These are phyloP conservation scores for Heliornis fulica DNA, from an alignment of 2,113 vertebrate genomes.

Conservation along the genomic window DNA sequence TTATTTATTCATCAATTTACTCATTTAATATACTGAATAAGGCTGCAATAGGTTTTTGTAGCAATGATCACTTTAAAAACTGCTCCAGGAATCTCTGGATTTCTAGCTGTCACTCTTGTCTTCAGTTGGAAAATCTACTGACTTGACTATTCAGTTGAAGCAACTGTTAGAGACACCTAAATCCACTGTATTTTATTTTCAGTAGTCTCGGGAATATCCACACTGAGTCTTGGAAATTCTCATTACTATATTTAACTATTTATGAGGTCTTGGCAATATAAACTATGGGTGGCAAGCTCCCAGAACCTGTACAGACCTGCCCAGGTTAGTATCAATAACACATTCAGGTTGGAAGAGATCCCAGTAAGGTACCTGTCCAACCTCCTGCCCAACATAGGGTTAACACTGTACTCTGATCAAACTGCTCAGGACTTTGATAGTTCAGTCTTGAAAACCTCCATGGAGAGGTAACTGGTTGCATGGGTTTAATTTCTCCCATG, in stretches of 20 bases:
- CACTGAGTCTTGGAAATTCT: not conserved
- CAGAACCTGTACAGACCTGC: not conserved
- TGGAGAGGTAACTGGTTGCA: not conserved
- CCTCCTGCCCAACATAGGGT: not conserved
- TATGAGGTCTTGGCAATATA: not conserved
- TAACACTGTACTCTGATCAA: not conserved
- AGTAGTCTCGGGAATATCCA: not conserved
- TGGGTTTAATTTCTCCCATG: not conserved
- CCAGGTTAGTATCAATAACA: not conserved
- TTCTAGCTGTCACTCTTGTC: not conserved
- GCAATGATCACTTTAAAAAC: not conserved
- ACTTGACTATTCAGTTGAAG: not conserved
- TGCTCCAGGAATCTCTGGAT: not conserved
- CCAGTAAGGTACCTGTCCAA: not conserved
- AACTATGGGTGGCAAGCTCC: not conserved
- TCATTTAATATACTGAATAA: not conserved
- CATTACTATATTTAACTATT: not conserved
- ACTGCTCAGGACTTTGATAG: not conserved
- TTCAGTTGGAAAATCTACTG: not conserved
- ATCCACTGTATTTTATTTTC: not conserved
- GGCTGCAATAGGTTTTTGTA: not conserved
- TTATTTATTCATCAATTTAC: not conserved
- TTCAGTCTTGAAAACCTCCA: not conserved
- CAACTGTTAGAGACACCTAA: not conserved
- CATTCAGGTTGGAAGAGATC: not conserved